Base-by-base conservation (phyloP, 2,113 vertebrate species). In the Sphaerodactylus townsendi region DNA sequence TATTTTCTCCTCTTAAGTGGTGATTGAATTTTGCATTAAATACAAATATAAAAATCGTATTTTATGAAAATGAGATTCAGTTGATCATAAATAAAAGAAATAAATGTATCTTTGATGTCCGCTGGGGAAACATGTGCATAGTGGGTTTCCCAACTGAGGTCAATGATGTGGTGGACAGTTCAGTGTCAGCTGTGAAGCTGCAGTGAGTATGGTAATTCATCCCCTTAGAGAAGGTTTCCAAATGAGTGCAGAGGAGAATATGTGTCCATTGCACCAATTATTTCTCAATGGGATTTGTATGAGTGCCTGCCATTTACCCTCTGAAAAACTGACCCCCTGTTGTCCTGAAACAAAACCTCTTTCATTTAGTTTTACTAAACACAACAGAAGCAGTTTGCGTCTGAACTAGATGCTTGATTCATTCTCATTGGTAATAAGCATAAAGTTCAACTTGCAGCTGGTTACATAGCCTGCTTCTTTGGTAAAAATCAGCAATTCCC, bases 1-100 rank as follows among this genome's bases (percentile, higher is more conserved):
- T 76, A 83, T 92, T 89, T 85, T 71, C 87, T 74, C 77, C 82
- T 88, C 93, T 84, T 89, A 89, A 89, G 92, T 82, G 85, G 89
- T 90, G 92, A 91, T 77, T 93, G 87, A 91, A 92, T 85, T 95
- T 94, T 89, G 92, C 59, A 39, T 41, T 39, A 19, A 50, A 53
- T 90, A 78, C 92, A 92, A 91, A 87, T 69, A 80, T 79, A 83
- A 89, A 90, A 84, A 79, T 30, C 46, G 11, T 53, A 2, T 50
- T 62, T 90, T 90, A 86, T 77, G 68, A 37, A 88, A 91, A 62
- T 89, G 33, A n/a, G 3, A 2, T 83, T 84, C 46, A 1, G 19
- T 71, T 87, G 19, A 85, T 80, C 81, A 81, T 83, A 86, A 93
- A 91, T 86, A 89, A 89, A 86, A n/a, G n/a, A 91, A 46, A 21